Conservation (phyloP, 2,888 invertebrate species). For the Folsomia candida region DNA sequence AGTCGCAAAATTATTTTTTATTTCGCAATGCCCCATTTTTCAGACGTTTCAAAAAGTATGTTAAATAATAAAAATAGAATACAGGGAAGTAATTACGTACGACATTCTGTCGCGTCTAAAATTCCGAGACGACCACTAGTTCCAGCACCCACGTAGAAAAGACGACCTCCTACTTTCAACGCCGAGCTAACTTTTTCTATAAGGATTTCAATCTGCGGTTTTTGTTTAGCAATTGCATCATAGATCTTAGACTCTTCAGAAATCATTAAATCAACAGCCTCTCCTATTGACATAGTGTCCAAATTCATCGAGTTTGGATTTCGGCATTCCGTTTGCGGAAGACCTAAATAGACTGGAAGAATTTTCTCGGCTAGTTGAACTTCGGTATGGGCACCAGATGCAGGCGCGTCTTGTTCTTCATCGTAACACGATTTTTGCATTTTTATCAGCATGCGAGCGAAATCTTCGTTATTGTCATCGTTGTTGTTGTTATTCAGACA, state of each 20-base stretch:
- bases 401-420: background rate
- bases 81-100: conserved; percentile 14
- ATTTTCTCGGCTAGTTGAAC: conserved; percentile 22
- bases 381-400: background rate
- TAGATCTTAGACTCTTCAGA: conserved; percentile 41
- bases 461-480: too few relatives aligned
- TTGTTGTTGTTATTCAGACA: background rate
- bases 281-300: conserved; percentile 36
- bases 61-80: too few relatives aligned
- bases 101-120: conserved; percentile 50
- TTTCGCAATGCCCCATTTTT: too few relatives aligned
- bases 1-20: background rate
- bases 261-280: conserved; percentile 46
- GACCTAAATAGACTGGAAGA: conserved; percentile 29
- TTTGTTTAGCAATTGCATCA: conserved; percentile 34
- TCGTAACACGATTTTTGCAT: background rate
- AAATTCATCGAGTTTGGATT: conserved; percentile 41
- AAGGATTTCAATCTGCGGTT: conserved; percentile 29
- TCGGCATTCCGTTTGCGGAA: conserved; percentile 43
- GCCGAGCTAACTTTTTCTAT: conserved; percentile 36
- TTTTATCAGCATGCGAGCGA: background rate
- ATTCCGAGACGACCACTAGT: conserved; percentile 50
- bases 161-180: conserved; percentile 44
- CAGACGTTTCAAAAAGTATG: too few relatives aligned
- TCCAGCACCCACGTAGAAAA: conserved; percentile 51